Percentiles rank a stretch among this genome's conserved stretches.
These are phyloP conservation scores for Rhinolophus ferrumequinum DNA, from an alignment of 2,113 vertebrate species.

Conservation along the genomic window DNA sequence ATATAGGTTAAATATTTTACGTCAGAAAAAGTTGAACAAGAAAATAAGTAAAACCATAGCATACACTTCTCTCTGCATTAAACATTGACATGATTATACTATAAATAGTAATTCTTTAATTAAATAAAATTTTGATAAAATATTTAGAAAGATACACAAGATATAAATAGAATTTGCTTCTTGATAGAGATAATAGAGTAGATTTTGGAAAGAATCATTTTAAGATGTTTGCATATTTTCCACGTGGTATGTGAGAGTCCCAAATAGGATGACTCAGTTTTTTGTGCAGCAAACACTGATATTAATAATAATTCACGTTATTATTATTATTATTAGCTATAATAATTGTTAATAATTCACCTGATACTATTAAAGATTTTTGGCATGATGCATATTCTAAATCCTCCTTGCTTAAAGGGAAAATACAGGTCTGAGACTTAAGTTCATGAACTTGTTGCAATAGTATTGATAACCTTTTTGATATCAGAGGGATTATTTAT, in stretches of 20 bases:
- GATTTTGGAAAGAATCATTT: background rate
- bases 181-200: background rate
- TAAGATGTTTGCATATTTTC: background rate
- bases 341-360: background rate
- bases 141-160: background rate
- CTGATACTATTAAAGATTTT: too few relatives aligned
- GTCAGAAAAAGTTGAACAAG: background rate
- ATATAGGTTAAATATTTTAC: background rate
- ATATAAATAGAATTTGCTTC: background rate
- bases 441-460: too few relatives aligned
- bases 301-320: too few relatives aligned
- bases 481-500: too few relatives aligned
- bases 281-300: background rate
- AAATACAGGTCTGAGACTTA: background rate
- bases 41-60: background rate
- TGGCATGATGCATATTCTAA: background rate
- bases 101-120: background rate
- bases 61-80: background rate
- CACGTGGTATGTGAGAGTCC: background rate
- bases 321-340: too few relatives aligned
- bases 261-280: background rate
- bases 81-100: background rate
- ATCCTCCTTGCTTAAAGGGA: background rate
- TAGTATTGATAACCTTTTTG: too few relatives aligned
- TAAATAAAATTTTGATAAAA: background rate